Evolutionary conservation across 2,113 vertebrate species (phyloP).

Genomic region (Mormoops blainvillei): DNA sequence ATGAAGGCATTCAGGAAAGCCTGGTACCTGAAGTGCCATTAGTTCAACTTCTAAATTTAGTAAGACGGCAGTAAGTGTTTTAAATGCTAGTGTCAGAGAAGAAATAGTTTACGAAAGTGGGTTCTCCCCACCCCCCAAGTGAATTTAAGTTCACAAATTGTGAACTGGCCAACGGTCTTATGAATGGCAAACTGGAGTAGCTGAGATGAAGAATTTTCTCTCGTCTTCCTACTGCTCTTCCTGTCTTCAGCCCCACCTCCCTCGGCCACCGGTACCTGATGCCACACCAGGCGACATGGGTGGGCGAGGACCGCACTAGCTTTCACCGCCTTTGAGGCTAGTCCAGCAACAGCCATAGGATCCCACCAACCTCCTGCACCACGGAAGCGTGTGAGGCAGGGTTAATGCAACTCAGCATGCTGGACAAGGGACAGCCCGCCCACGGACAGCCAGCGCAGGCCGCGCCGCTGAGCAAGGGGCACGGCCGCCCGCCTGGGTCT

Average conservation of each 20-base stretch:
- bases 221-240: not conserved
- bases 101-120: not conserved
- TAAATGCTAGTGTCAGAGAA: not conserved
- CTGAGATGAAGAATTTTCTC: not conserved
- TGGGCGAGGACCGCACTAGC: fast-evolving
- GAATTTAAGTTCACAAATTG: not conserved
- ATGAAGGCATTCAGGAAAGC: not conserved
- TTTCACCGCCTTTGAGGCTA: fast-evolving
- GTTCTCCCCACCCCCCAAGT: fast-evolving
- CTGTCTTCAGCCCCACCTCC: not conserved
- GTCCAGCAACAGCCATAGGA: fast-evolving
- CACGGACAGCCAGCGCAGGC: fast-evolving
- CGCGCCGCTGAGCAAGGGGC: not conserved
- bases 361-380: not conserved
- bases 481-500: not conserved
- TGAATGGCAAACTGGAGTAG: not conserved
- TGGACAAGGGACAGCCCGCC: not conserved
- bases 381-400: fast-evolving
- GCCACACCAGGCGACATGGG: fast-evolving
- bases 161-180: not conserved
- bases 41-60: not conserved
- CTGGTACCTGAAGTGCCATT: not conserved
- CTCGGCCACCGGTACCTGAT: fast-evolving
- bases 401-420: not conserved
- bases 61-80: not conserved